Percentiles rank a stretch among this genome's conserved stretches.
Conservation (phyloP, 2,113 vertebrate species). For the Malurus elegans region DNA sequence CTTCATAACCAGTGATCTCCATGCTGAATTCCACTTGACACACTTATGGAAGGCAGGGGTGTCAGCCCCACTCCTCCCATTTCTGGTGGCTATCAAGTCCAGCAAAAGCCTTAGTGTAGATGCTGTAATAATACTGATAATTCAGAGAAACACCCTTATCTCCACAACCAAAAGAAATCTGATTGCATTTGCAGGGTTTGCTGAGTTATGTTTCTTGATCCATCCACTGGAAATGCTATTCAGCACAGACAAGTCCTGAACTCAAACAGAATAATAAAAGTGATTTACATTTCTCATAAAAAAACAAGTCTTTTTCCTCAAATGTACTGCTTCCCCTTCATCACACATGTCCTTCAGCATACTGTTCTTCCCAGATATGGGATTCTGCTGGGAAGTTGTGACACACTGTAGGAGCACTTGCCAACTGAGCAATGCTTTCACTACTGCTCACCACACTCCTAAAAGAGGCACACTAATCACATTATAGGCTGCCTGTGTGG, state of each 20-base stretch:
- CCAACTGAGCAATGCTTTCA: constrained; percentile 8
- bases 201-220: not conserved
- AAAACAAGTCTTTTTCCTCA: not conserved
- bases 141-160: not conserved
- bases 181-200: not conserved
- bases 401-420: not conserved
- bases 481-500: not conserved
- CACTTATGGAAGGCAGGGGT: not conserved
- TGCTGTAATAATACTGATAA: not conserved
- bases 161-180: not conserved
- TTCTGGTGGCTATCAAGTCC: not conserved
- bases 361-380: not conserved
- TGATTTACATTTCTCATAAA: not conserved
- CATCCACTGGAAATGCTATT: not conserved
- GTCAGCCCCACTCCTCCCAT: not conserved
- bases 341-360: not conserved
- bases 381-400: constrained; percentile 9
- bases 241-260: not conserved
- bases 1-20: not conserved
- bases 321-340: not conserved
- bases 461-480: not conserved
- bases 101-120: not conserved
- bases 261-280: not conserved
- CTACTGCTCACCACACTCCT: not conserved
- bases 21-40: not conserved